phyloP scores from a whole-genome alignment of 2,113 vertebrate species.

The Phylloscopus trochilus region DNA sequence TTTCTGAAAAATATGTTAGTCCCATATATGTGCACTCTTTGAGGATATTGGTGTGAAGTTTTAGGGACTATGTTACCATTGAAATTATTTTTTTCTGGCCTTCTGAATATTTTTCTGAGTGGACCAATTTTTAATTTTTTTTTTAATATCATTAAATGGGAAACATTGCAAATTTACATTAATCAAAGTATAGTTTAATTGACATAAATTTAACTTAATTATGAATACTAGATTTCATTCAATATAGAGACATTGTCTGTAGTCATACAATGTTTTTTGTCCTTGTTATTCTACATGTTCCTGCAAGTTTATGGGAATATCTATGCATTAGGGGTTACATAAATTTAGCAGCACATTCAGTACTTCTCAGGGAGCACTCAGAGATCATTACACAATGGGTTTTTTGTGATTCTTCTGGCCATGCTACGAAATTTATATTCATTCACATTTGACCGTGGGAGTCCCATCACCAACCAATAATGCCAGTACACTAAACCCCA shows the following conservation, averaged over 20 bases:
- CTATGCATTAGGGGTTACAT: background rate
- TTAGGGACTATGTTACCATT: background rate
- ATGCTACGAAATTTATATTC: background rate
- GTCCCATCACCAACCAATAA: background rate
- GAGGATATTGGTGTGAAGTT: background rate
- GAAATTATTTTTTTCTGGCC: background rate
- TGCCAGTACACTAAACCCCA: background rate
- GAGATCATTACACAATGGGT: background rate
- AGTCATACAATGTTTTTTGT: background rate
- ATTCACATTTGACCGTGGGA: background rate
- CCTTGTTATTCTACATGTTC: background rate
- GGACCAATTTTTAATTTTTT: background rate
- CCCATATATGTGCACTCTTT: background rate
- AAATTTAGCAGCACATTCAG: background rate
- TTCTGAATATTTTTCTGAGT: background rate
- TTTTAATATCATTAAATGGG: background rate
- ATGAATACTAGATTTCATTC: background rate
- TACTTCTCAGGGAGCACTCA: background rate
- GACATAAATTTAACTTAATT: background rate
- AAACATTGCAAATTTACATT: background rate
- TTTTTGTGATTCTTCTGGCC: background rate
- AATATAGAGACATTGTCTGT: background rate
- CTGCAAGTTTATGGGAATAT: background rate
- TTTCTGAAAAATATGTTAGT: background rate
- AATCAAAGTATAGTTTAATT: background rate